Percentiles rank a stretch among this genome's conserved stretches.
Conservation (phyloP, 2,797 vertebrate species). For the Microctenopoma lineatum region DNA sequence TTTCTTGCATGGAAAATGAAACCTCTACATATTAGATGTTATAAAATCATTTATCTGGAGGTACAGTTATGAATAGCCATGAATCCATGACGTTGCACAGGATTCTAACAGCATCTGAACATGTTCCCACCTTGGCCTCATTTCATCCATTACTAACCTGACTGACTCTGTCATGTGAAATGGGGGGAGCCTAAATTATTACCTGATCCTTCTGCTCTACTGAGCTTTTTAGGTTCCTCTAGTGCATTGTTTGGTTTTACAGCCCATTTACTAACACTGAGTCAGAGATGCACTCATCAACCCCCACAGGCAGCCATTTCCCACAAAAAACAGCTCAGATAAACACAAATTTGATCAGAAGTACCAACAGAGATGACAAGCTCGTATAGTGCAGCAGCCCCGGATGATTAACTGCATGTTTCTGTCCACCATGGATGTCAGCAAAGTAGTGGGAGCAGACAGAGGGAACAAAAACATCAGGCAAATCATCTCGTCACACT, state of each 20-base stretch:
- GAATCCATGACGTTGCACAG: too few relatives aligned
- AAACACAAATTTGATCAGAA: background rate
- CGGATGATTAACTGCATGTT: background rate
- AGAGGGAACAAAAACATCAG: slow-evolving; percentile 1
- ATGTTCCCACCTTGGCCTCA: too few relatives aligned
- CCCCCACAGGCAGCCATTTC: background rate
- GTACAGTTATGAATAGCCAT: too few relatives aligned
- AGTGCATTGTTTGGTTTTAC: background rate
- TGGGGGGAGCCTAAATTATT: background rate
- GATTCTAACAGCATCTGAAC: too few relatives aligned
- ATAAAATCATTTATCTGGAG: too few relatives aligned
- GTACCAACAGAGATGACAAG: background rate
- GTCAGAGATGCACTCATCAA: background rate
- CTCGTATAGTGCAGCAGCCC: background rate
- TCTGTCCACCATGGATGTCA: background rate
- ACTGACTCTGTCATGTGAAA: background rate
- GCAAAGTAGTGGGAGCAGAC: background rate
- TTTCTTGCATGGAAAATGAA: too few relatives aligned
- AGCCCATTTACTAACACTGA: background rate
- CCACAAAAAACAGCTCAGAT: background rate
- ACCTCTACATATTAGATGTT: too few relatives aligned
- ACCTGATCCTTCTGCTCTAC: background rate
- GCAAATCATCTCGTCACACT: background rate
- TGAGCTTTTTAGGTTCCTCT: background rate
- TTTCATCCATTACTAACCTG: too few relatives aligned